Evolutionary conservation across 2,113 vertebrate genomes (phyloP), one percentile per base, ranked within the genome.

Genomic region (Toxostoma redivivum): DNA sequence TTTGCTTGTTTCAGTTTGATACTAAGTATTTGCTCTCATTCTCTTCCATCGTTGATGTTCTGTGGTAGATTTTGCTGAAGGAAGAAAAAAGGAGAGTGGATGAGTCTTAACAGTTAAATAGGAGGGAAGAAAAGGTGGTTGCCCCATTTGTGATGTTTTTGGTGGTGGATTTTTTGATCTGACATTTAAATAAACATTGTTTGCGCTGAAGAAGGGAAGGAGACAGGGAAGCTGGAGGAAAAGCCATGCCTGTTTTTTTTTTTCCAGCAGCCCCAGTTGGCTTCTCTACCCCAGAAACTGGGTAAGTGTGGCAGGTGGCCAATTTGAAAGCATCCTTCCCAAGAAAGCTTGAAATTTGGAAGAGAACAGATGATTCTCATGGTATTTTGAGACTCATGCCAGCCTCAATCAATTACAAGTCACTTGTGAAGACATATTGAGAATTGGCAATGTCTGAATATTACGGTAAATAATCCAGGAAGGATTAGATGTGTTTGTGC

Each of bases 311-410:
- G 96, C 96, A 93, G 72, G 90, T 90, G 95, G 96, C 96, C 96
- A 95, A 91, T 67, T 53, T 79, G 77, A 94, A 86, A 91, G 65
- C 88, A 30, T 86, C 91, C 65, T 92, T 61, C 92, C 61, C 45
- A 92, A 91, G 94, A 94, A 97, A 94, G 88, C 94, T 83, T 89
- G 80, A 95, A 86, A 92, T 94, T 95, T 89, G 81, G 92, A 96
- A 92, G 44, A 64, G 88, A 94, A 84, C 96, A 97, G 96, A 96
- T 97, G 96, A 97, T 89, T 94, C 83, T 95, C 33, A 51, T 84
- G 94, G 76, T 89, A 81, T 90, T 94, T 66, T 31, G 57, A 94
- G 94, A 48, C 61, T 74, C 7, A 40, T 94, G 94, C 96, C 96
- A 97, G 56, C 53, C 83, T 94, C 91, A 81, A 88, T 97, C 96